These are phyloP conservation scores for Agrochola circellaris DNA, from an alignment of 2,888 invertebrate genomes.

Conservation along the genomic window DNA sequence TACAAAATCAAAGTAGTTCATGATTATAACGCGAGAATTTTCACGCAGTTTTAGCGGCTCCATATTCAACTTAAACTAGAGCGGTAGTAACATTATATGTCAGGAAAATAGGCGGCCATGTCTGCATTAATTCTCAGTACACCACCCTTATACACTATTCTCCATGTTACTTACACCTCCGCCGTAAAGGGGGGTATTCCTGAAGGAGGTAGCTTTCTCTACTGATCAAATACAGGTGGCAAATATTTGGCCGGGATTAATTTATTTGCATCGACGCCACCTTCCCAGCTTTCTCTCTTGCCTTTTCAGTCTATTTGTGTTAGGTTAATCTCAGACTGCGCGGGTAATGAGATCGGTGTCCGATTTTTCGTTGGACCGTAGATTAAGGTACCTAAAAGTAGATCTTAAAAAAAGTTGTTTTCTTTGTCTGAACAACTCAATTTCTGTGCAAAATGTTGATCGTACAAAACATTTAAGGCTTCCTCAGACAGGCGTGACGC, in stretches of 20 bases:
- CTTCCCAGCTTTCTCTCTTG: conserved; percentile 48
- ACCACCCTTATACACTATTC: conserved; percentile 63
- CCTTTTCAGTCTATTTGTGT: conserved; percentile 32
- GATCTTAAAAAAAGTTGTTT: not conserved
- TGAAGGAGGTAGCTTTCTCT: conserved; percentile 28
- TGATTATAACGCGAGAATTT: conserved; percentile 3
- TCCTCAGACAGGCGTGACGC: too few relatives aligned
- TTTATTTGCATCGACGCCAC: conserved; percentile 63
- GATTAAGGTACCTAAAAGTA: not conserved
- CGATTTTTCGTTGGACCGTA: not conserved
- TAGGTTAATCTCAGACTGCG: not conserved
- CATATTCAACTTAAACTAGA: conserved; percentile 58
- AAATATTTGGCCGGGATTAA: conserved; percentile 58
- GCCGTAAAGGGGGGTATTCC: not conserved
- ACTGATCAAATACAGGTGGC: conserved; percentile 50
- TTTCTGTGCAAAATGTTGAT: too few relatives aligned
- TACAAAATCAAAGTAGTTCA: not conserved
- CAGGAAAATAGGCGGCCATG: conserved; percentile 75
- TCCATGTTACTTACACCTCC: conserved; percentile 30
- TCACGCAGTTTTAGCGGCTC: conserved; percentile 56
- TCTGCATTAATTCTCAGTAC: conserved; percentile 79
- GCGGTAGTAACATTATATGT: conserved; percentile 73
- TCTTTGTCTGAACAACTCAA: too few relatives aligned
- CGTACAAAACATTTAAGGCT: too few relatives aligned
- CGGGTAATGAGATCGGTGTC: not conserved